Evolutionary conservation across 2,113 vertebrate genomes (phyloP), one percentile per base, ranked within the genome.

Genomic region (Toxotes chatareus): DNA sequence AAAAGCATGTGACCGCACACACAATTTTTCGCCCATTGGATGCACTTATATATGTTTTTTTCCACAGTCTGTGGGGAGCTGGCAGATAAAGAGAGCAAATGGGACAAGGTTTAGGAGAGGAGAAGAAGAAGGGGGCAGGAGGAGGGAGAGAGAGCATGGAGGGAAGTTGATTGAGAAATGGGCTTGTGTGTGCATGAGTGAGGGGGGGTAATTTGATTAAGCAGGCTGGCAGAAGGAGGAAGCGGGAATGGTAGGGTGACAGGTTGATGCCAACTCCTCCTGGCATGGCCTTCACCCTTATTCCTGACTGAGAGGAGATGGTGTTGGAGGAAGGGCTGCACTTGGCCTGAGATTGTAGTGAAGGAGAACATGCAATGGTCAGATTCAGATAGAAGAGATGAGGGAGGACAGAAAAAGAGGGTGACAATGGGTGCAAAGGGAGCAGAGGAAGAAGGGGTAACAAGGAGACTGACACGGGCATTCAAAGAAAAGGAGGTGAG

Each of bases 201-300:
- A 80, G 38, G 61, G 80, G 86, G 78, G 71, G 80, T 92, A 88
- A 93, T 92, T 92, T 93, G 91, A 94, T 93, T 93, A 92, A 91
- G 84, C 61, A 76, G 80, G 67, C 90, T 92, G 89, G 91, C 92
- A 92, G 88, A 88, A 85, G 88, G 83, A 90, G 93, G 92, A 90
- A 92, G 83, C 72, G 91, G 94, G 72, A 86, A 95, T 83, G 94
- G 93, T 94, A 90, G 95, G 91, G 83, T 89, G 89, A 93, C 85
- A 88, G 78, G 87, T 87, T 80, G 87, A 84, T 91, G 90, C 92
- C 92, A 92, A 60, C 89, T 90, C 87, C 85, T 92, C 65, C 86
- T 91, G 93, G 91, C 91, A 91, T 84, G 77, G 89, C 74, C 89
- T 79, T 88, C 82, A 87, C 87, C 81, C 88, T 82, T 74, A 69